Evolutionary conservation across 2,888 invertebrate species (phyloP).

Genomic region (Dascillus cervinus): DNA sequence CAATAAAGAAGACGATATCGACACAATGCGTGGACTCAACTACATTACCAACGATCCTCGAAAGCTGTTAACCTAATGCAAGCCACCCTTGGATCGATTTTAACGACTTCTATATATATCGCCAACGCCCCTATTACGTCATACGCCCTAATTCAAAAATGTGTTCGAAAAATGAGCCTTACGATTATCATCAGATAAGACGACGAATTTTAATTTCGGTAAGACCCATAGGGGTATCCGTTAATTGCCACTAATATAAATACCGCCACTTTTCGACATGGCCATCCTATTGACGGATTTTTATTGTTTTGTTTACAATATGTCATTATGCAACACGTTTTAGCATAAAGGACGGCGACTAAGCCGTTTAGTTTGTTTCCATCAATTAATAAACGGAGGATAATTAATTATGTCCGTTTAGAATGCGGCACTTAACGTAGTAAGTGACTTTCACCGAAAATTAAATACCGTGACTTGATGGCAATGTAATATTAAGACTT

Average conservation of each 20-base stretch:
- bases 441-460: too few species aligned
- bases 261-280: slow-evolving; percentile 4
- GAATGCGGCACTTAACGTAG: too few species aligned
- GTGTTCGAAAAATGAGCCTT: not conserved
- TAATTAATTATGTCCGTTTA: too few species aligned
- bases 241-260: slow-evolving; percentile 13
- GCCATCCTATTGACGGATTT: too few species aligned
- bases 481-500: too few species aligned
- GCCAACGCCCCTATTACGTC: not conserved
- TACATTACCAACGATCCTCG: not conserved
- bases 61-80: slow-evolving; percentile 11
- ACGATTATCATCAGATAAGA: not conserved
- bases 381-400: too few species aligned
- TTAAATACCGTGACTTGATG: too few species aligned
- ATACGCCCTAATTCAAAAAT: not conserved
- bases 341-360: too few species aligned
- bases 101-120: slow-evolving; percentile 6
- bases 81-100: slow-evolving; percentile 10
- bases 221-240: slow-evolving; percentile 9
- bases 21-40: slow-evolving; percentile 4
- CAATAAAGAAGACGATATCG: slow-evolving; percentile 11
- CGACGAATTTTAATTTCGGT: not conserved
- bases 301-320: too few species aligned
- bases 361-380: too few species aligned
- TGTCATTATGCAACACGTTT: too few species aligned